phyloP scores from a whole-genome alignment of 2,797 vertebrate genomes.

The Brotula barbata region DNA sequence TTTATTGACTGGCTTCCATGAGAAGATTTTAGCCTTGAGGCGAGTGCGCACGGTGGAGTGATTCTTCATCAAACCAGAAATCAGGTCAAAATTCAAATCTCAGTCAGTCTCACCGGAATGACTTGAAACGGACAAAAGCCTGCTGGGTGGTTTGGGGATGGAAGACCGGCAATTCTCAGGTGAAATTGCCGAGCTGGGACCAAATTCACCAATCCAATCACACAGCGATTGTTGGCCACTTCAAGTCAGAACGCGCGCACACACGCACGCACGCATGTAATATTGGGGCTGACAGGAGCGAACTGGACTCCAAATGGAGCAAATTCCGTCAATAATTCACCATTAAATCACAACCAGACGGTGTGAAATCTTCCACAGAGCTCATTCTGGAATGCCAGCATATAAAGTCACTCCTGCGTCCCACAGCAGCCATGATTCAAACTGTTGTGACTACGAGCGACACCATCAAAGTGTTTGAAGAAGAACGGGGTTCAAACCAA shows the following conservation, averaged over 20 bases:
- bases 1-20: too few species aligned
- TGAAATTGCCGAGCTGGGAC: constrained; percentile 43
- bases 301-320: too few species aligned
- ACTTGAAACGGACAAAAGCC: background rate
- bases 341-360: too few species aligned
- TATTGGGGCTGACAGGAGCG: too few species aligned
- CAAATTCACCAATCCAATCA: constrained; percentile 29
- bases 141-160: too few species aligned
- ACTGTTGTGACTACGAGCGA: background rate
- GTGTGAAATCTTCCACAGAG: too few species aligned
- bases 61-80: background rate
- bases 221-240: constrained; percentile 20
- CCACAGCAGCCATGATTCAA: background rate
- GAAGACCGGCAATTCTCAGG: constrained; percentile 41
- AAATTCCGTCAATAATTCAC: too few species aligned
- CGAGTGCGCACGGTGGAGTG: too few species aligned
- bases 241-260: constrained; percentile 19
- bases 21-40: too few species aligned
- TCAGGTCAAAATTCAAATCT: background rate
- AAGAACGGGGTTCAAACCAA: background rate
- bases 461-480: constrained; percentile 2
- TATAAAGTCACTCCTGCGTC: background rate
- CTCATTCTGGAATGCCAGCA: background rate
- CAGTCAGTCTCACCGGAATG: background rate
- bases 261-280: constrained; percentile 3